phyloP scores from a whole-genome alignment of 2,888 invertebrate genomes.

The Nemapogon koenigi region DNA sequence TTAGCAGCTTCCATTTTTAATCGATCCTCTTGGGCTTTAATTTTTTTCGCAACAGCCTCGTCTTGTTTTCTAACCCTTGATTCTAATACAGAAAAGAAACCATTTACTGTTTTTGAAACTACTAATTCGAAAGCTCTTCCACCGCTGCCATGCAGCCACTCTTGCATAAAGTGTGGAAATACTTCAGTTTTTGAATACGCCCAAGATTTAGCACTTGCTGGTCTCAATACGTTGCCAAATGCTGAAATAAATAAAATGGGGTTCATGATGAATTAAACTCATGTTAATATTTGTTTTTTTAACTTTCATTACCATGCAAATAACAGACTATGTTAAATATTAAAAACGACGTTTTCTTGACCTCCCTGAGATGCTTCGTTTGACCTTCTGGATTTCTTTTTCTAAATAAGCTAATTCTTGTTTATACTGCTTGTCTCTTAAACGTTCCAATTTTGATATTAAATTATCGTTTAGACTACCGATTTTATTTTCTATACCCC shows the following conservation, averaged over 20 bases:
- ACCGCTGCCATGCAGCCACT: conserved; percentile 28
- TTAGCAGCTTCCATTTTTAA: not conserved
- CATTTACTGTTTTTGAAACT: conserved; percentile 13
- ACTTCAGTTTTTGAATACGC: conserved; percentile 41
- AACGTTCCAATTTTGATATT: conserved; percentile 22
- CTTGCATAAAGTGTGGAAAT: conserved; percentile 35
- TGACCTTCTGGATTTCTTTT: conserved; percentile 31
- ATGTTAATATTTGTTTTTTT: too few species aligned
- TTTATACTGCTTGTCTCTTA: conserved; percentile 30
- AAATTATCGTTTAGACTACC: conserved; percentile 20
- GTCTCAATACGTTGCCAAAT: conserved; percentile 24
- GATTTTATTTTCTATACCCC: conserved; percentile 27
- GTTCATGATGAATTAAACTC: too few species aligned
- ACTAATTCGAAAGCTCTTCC: conserved; percentile 19
- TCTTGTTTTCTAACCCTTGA: conserved; percentile 29
- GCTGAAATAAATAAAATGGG: conserved; percentile 31
- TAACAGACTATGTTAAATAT: too few species aligned
- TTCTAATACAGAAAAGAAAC: conserved; percentile 24
- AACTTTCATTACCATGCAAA: too few species aligned
- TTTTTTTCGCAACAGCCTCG: conserved; percentile 22
- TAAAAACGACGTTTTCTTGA: too few species aligned
- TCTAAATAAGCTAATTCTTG: conserved; percentile 36
- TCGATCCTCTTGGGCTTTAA: conserved; percentile 14
- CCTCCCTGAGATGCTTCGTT: conserved; percentile 22
- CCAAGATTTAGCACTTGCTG: conserved; percentile 30